Evolutionary conservation across 2,888 invertebrate genomes (phyloP).

Genomic region (Harpalus rufipes): DNA sequence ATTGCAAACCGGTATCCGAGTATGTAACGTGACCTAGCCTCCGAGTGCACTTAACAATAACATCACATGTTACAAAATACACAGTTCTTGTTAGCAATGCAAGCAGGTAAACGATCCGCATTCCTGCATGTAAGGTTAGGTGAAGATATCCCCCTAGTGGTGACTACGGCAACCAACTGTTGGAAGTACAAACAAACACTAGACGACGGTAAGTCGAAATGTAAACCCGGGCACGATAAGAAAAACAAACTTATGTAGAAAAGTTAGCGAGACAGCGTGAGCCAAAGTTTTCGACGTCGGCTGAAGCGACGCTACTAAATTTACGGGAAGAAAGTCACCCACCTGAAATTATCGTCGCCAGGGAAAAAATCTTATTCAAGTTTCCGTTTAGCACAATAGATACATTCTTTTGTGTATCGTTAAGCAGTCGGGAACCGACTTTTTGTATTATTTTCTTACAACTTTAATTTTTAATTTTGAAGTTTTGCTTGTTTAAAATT

Average conservation of each 20-base stretch:
- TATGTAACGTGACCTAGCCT: slow-evolving; percentile 17
- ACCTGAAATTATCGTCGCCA: slow-evolving; percentile 45
- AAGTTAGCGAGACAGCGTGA: slow-evolving; percentile 66
- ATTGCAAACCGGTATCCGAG: slow-evolving; percentile 10
- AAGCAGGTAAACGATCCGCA: slow-evolving; percentile 45
- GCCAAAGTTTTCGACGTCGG: slow-evolving; percentile 25
- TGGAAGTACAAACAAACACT: slow-evolving; percentile 69
- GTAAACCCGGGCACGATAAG: slow-evolving; percentile 69
- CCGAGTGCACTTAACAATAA: slow-evolving; percentile 40
- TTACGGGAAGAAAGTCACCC: slow-evolving; percentile 35
- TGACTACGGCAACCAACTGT: slow-evolving; percentile 41
- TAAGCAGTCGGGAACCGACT: slow-evolving; percentile 40
- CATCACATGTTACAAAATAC: slow-evolving; percentile 41
- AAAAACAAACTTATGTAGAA: slow-evolving; percentile 69
- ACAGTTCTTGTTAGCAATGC: slow-evolving; percentile 38
- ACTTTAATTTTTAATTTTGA: slow-evolving; percentile 56
- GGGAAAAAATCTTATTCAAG: slow-evolving; percentile 44
- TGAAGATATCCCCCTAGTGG: slow-evolving; percentile 13
- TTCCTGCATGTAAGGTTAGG: slow-evolving; percentile 26
- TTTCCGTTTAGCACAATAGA: slow-evolving; percentile 48
- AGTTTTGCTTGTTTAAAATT: slow-evolving; percentile 36
- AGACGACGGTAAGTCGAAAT: slow-evolving; percentile 69
- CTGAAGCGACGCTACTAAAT: slow-evolving; percentile 28
- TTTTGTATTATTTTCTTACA: slow-evolving; percentile 23
- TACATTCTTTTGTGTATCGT: slow-evolving; percentile 50